These are phyloP conservation scores for Scleropages formosus DNA, from an alignment of 2,797 vertebrate genomes.

Conservation along the genomic window DNA sequence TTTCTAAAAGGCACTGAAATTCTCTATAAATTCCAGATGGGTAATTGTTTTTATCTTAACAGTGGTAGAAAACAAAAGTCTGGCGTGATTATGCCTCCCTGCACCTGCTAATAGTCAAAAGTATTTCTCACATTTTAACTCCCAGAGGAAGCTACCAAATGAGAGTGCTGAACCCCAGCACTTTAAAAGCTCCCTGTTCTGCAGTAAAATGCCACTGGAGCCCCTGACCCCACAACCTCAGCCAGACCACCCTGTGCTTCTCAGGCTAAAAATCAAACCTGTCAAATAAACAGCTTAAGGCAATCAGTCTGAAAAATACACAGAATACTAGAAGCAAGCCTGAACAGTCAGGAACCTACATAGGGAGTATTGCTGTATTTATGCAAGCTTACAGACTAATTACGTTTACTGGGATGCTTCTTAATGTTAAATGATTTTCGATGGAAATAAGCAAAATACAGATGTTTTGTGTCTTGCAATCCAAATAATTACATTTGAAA, in stretches of 20 bases:
- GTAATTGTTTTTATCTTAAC: neutral
- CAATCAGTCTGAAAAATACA: neutral
- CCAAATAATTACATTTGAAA: neutral
- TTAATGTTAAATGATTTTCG: conserved; percentile 2
- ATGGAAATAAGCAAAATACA: neutral
- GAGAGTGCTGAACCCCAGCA: neutral
- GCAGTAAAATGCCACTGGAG: conserved; percentile 14
- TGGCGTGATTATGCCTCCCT: neutral
- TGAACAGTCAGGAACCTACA: neutral
- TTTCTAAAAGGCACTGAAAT: neutral
- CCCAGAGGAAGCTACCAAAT: neutral
- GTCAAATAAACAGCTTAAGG: conserved; percentile 9
- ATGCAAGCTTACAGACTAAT: neutral
- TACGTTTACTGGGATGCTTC: neutral
- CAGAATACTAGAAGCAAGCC: neutral
- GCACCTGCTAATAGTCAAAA: conserved; percentile 7
- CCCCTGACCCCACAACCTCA: neutral
- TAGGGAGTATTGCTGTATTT: neutral
- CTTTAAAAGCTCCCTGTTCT: conserved; percentile 11
- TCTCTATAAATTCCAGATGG: neutral
- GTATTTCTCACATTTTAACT: neutral
- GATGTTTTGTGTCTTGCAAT: too few species aligned
- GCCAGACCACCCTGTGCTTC: conserved; percentile 2
- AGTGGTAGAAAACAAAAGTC: neutral
- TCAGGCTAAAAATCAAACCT: conserved; percentile 19